phyloP scores from a whole-genome alignment of 2,888 invertebrate species.

The Theodoxus fluviatilis region DNA sequence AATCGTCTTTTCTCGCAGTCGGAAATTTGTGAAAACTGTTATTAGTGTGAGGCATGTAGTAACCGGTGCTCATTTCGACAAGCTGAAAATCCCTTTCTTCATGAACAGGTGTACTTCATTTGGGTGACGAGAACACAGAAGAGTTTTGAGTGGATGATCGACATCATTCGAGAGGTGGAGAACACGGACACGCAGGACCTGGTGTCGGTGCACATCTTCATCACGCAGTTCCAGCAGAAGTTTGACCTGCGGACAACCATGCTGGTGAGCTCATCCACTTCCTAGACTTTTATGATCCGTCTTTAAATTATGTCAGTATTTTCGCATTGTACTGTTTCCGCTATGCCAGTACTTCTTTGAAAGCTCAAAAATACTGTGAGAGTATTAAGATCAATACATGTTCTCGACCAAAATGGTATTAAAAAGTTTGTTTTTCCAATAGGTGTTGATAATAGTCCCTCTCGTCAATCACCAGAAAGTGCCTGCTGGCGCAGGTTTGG shows the following conservation, averaged over 20 bases:
- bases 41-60: neutral
- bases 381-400: no score
- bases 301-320: no score
- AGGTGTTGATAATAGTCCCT: no score
- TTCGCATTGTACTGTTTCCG: no score
- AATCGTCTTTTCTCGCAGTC: neutral
- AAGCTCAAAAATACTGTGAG: no score
- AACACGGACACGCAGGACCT: constrained; percentile 67
- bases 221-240: constrained; percentile 73
- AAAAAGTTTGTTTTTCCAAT: no score
- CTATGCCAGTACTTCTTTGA: no score
- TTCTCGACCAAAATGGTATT: no score
- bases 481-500: no score
- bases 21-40: neutral
- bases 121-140: constrained; percentile 74
- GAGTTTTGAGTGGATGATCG: constrained; percentile 75
- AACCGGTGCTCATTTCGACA: no score
- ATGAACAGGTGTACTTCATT: constrained; percentile 72
- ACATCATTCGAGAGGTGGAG: constrained; percentile 72
- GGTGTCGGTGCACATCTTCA: constrained; percentile 72
- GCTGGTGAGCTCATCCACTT: constrained; percentile 62
- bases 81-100: constrained; percentile 14
- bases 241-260: constrained; percentile 73
- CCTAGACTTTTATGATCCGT: no score
- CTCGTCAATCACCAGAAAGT: no score